Evolutionary conservation across 2,797 vertebrate species (phyloP).

Genomic region (Valencia hispanica): DNA sequence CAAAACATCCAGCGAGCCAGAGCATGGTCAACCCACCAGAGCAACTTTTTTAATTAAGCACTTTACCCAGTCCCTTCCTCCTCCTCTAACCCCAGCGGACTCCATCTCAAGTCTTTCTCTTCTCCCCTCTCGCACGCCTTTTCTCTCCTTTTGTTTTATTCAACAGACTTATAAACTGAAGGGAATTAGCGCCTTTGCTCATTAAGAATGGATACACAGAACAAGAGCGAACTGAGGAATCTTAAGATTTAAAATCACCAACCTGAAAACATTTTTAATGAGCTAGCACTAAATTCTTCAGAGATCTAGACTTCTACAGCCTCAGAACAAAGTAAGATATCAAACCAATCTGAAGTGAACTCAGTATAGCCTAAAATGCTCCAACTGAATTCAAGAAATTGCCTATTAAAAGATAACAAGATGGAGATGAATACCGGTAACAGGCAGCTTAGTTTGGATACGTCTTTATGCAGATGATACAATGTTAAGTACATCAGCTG

Average conservation of each 20-base stretch:
- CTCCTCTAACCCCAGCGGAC: conserved; percentile 45
- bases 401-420: not conserved
- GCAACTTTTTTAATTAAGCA: conserved; percentile 78
- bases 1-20: conserved; percentile 49
- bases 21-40: conserved; percentile 56
- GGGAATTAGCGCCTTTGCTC: conserved; percentile 69
- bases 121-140: conserved; percentile 31
- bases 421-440: not conserved
- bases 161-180: conserved; percentile 63
- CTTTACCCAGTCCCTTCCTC: conserved; percentile 57
- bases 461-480: not conserved
- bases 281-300: conserved; percentile 34
- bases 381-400: not conserved
- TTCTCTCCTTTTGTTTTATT: conserved; percentile 76
- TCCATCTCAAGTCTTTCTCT: conserved; percentile 47
- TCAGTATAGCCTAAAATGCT: not conserved
- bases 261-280: conserved; percentile 64
- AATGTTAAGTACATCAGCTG: not conserved
- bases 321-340: conserved; percentile 19
- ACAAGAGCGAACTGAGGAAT: conserved; percentile 52
- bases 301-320: conserved; percentile 27
- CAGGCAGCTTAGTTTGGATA: not conserved
- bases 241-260: conserved; percentile 56
- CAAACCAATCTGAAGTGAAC: not conserved
- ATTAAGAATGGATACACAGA: conserved; percentile 70